Evolutionary conservation across 2,888 invertebrate genomes (phyloP).

Genomic region (Cryptops parisi): DNA sequence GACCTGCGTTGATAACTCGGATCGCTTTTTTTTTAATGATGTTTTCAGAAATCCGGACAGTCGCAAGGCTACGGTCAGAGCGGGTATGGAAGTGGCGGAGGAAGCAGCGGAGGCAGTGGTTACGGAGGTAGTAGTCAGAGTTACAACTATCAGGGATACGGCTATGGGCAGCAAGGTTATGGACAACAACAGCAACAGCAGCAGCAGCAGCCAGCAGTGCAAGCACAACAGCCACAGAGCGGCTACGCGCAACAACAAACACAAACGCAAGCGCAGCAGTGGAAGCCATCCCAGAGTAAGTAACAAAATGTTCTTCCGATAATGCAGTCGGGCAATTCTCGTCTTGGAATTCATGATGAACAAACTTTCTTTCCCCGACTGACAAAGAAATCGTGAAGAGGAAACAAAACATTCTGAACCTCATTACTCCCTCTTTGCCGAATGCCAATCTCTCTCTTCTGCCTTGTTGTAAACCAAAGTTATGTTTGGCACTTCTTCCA

Average conservation of each 20-base stretch:
- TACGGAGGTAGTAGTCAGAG: conserved; percentile 17
- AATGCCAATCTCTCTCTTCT: too few species aligned
- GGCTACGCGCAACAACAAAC: not conserved
- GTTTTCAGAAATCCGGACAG: not conserved
- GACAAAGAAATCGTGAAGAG: too few species aligned
- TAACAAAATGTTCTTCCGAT: too few species aligned
- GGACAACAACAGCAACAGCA: not conserved
- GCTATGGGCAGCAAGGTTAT: not conserved
- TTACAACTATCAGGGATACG: conserved; percentile 2
- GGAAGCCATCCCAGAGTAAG: too few species aligned
- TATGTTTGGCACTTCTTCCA: too few species aligned
- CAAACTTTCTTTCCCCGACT: conserved; percentile 11
- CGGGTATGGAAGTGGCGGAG: conserved; percentile 25
- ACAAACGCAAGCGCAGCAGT: too few species aligned
- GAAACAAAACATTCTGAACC: too few species aligned
- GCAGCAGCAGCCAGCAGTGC: conserved; percentile 1
- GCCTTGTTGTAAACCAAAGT: too few species aligned
- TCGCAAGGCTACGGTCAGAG: conserved; percentile 9
- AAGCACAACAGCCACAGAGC: not conserved
- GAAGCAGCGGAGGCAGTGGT: conserved; percentile 30
- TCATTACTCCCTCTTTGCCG: too few species aligned
- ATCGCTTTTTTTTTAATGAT: conserved; percentile 1
- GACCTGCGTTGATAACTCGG: too few species aligned
- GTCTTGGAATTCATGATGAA: not conserved
- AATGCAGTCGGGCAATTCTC: too few species aligned